A percentile compares a stretch with the other conserved stretches of the same genome.
Conservation (phyloP, 2,888 invertebrate species). For the Campoletis raptor region DNA sequence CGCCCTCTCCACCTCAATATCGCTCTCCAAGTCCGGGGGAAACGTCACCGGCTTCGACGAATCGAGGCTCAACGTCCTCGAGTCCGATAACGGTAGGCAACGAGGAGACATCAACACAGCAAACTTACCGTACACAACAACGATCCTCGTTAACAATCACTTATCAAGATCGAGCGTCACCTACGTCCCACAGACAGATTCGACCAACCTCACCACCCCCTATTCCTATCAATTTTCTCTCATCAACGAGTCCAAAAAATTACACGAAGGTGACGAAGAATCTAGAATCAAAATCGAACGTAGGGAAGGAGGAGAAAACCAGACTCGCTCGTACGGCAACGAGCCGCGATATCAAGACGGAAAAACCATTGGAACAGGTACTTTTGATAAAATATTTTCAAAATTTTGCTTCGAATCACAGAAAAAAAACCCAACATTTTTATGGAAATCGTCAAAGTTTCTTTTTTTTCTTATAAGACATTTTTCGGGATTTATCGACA, state of each 20-base stretch:
- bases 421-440: not conserved
- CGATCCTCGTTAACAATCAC: conserved; percentile 75
- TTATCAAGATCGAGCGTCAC: conserved; percentile 75
- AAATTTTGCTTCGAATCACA: not conserved
- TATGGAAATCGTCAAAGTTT: not conserved
- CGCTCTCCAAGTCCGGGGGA: conserved; percentile 37
- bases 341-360: conserved; percentile 10
- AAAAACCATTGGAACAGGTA: not conserved
- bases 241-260: conserved; percentile 69
- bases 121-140: conserved; percentile 67
- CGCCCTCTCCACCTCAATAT: conserved; percentile 70
- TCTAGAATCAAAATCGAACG: conserved; percentile 39
- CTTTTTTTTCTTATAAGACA: too few species aligned
- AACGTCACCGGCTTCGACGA: conserved; percentile 59
- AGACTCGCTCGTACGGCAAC: conserved; percentile 31
- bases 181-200: conserved; percentile 74
- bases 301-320: conserved; percentile 69
- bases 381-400: not conserved
- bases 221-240: conserved; percentile 56
- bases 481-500: too few species aligned
- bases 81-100: conserved; percentile 32
- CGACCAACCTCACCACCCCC: conserved; percentile 33
- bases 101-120: conserved; percentile 39
- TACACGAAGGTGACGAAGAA: conserved; percentile 59
- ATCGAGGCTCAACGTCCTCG: conserved; percentile 49